These are phyloP conservation scores for Nannobrachium achirus DNA, from an alignment of 2,113 vertebrate species.

Conservation along the genomic window DNA sequence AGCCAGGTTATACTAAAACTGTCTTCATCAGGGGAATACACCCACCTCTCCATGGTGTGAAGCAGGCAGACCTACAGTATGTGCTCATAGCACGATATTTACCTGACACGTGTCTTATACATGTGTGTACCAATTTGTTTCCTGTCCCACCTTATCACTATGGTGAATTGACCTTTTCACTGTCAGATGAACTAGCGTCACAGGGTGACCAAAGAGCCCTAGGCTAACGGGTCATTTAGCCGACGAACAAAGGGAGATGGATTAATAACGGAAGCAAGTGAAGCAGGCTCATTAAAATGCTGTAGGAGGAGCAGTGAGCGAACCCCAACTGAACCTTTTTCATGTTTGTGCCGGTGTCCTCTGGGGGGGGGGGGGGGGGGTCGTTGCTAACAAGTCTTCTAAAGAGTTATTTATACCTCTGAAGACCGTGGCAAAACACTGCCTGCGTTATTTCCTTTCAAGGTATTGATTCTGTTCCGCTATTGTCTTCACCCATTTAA, in stretches of 20 bases:
- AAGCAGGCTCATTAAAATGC: constrained; percentile 62
- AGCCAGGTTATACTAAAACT: constrained; percentile 10
- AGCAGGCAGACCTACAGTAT: constrained; percentile 6
- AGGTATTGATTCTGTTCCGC: neutral
- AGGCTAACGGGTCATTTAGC: constrained; percentile 57
- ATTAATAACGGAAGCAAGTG: constrained; percentile 53
- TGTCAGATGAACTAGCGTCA: constrained; percentile 46
- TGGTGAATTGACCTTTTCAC: constrained; percentile 57
- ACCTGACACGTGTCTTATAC: neutral
- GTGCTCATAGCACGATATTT: neutral
- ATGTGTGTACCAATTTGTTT: neutral
- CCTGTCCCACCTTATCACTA: constrained; percentile 3
- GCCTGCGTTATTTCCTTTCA: constrained; percentile 27
- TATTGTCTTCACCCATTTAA: no score
- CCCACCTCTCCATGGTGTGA: constrained; percentile 30
- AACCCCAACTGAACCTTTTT: constrained; percentile 57
- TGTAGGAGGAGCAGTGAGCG: constrained; percentile 44
- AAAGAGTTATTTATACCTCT: constrained; percentile 65
- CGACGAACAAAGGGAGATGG: constrained; percentile 39
- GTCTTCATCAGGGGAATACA: constrained; percentile 34
- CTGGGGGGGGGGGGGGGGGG: constrained; percentile 19
- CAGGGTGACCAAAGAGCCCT: constrained; percentile 25
- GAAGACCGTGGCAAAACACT: constrained; percentile 53
- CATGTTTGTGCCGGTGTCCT: constrained; percentile 38
- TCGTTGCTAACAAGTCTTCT: constrained; percentile 42